Conservation (phyloP, 2,888 invertebrate genomes). For the Lottia gigantea region DNA sequence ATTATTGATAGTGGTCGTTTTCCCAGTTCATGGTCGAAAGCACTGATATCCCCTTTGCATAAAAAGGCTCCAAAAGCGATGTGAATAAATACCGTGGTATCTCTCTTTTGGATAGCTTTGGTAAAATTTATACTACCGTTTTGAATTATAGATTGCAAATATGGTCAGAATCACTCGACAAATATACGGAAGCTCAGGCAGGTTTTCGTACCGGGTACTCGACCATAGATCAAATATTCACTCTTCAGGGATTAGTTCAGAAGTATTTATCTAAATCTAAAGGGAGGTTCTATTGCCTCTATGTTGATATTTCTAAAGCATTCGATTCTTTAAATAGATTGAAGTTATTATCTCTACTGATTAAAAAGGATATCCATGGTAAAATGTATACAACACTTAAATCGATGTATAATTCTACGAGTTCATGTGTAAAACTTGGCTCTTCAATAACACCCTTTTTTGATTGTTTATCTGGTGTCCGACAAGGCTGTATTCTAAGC, state of each 20-base stretch:
- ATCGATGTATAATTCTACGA: not conserved
- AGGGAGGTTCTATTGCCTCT: slow-evolving; percentile 16
- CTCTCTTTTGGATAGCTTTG: not conserved
- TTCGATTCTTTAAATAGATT: slow-evolving; percentile 23
- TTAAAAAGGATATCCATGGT: slow-evolving; percentile 23
- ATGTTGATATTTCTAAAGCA: slow-evolving; percentile 23
- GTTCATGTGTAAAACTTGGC: not conserved
- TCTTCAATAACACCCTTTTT: not conserved
- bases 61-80: not conserved
- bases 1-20: not conserved
- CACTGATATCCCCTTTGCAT: not conserved
- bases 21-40: not conserved
- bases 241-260: not conserved
- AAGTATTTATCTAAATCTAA: not conserved
- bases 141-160: slow-evolving; percentile 20
- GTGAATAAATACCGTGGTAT: not conserved
- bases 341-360: slow-evolving; percentile 20
- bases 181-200: slow-evolving; percentile 23
- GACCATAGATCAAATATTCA: not conserved
- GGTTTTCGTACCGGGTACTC: slow-evolving; percentile 13
- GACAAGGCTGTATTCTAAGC: not conserved
- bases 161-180: slow-evolving; percentile 22
- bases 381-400: slow-evolving; percentile 22
- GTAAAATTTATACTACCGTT: slow-evolving; percentile 8
- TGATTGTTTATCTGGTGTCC: not conserved